phyloP scores from a whole-genome alignment of 2,113 vertebrate species.

The Cyphomyrus plagiostoma region DNA sequence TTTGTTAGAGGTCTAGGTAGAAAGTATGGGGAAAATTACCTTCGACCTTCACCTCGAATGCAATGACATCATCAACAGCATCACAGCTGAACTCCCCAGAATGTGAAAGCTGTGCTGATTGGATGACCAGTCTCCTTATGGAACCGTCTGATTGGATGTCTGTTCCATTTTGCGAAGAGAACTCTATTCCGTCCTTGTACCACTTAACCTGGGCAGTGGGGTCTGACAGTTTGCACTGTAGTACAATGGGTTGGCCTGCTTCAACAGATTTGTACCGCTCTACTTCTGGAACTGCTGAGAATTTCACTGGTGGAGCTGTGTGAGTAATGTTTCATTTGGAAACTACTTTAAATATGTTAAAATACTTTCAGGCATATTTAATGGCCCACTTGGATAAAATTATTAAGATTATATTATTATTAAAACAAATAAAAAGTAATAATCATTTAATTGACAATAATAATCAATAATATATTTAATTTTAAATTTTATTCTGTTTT shows the following conservation, averaged over 20 bases:
- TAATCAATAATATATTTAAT: not conserved
- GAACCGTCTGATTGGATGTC: slow-evolving; percentile 52
- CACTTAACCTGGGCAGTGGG: slow-evolving; percentile 53
- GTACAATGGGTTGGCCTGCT: slow-evolving; percentile 52
- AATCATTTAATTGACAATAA: not conserved
- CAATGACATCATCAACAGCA: slow-evolving; percentile 57
- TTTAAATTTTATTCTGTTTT: not conserved
- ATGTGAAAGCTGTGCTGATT: slow-evolving; percentile 57
- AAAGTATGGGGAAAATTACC: slow-evolving; percentile 62
- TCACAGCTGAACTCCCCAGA: slow-evolving; percentile 64
- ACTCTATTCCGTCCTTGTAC: slow-evolving; percentile 58
- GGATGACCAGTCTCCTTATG: slow-evolving; percentile 52
- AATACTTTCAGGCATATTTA: not conserved
- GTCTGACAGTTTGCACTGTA: slow-evolving; percentile 63
- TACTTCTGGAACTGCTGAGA: slow-evolving; percentile 53
- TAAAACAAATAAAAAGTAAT: not conserved
- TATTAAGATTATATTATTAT: not conserved
- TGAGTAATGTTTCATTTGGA: slow-evolving; percentile 40
- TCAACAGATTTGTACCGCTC: slow-evolving; percentile 58
- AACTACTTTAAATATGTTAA: not conserved
- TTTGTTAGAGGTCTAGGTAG: slow-evolving; percentile 51
- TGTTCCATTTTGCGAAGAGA: slow-evolving; percentile 45
- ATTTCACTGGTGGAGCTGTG: slow-evolving; percentile 53
- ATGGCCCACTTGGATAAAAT: not conserved
- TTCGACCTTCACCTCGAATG: slow-evolving; percentile 71